Evolutionary conservation across 1,140 invertebrate genomes (phyloP).

Genomic region (Drosophila sulfurigaster): DNA sequence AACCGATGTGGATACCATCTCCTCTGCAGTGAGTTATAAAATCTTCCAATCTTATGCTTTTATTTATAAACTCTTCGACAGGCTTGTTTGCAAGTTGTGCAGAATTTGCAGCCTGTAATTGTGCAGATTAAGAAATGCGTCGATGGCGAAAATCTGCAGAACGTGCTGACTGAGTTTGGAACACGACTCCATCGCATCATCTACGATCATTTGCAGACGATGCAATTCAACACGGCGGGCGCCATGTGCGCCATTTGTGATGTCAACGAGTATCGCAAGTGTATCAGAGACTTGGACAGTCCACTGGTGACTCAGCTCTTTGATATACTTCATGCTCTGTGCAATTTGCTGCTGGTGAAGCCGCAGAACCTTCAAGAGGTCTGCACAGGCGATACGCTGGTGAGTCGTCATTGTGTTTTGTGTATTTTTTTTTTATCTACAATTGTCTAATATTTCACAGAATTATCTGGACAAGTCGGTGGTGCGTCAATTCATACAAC

Average conservation of each 20-base stretch:
- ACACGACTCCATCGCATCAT: slow-evolving; percentile 96
- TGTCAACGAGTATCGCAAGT: slow-evolving; percentile 97
- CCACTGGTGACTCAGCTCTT: slow-evolving; percentile 94
- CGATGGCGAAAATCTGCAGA: slow-evolving; percentile 97
- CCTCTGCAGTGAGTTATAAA: slow-evolving; percentile 87
- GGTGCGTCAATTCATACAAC: slow-evolving; percentile 95
- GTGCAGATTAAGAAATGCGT: slow-evolving; percentile 93
- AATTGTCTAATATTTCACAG: slow-evolving; percentile 85
- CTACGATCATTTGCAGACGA: slow-evolving; percentile 97
- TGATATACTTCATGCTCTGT: slow-evolving; percentile 97
- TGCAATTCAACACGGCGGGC: slow-evolving; percentile 97
- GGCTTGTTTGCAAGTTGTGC: slow-evolving; percentile 95
- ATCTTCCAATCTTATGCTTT: slow-evolving; percentile 84
- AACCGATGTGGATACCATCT: slow-evolving; percentile 91
- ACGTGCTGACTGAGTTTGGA: slow-evolving; percentile 95
- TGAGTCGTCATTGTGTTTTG: slow-evolving; percentile 85
- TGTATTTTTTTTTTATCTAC: background rate
- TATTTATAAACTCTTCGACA: slow-evolving; percentile 81
- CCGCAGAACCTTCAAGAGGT: slow-evolving; percentile 98
- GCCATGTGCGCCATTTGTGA: slow-evolving; percentile 99
- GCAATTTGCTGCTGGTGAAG: slow-evolving; percentile 97
- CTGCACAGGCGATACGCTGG: slow-evolving; percentile 96
- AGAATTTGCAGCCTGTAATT: slow-evolving; percentile 92
- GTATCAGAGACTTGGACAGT: slow-evolving; percentile 90
- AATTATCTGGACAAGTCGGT: slow-evolving; percentile 94